These are phyloP conservation scores for Lepidostoma basale DNA, from an alignment of 1,140 invertebrate genomes.

Conservation along the genomic window DNA sequence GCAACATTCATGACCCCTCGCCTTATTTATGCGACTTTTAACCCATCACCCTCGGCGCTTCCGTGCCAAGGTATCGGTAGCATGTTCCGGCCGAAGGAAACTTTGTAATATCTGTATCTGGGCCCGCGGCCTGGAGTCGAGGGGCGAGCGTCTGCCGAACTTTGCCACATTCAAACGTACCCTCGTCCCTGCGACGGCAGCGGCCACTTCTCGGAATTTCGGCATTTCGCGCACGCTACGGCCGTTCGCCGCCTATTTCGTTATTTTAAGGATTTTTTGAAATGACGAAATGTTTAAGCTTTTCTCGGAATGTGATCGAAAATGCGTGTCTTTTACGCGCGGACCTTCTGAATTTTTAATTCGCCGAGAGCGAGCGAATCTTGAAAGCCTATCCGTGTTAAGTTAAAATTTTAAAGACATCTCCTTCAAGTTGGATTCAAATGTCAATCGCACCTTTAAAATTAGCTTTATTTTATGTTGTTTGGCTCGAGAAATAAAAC, in stretches of 20 bases:
- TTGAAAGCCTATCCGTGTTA: slow-evolving; percentile 9
- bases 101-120: slow-evolving; percentile 4
- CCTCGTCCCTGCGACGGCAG: not conserved
- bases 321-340: not conserved
- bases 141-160: slow-evolving; percentile 9
- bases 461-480: not conserved
- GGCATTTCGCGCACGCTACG: not conserved
- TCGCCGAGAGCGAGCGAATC: not conserved
- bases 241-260: not conserved
- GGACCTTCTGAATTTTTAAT: slow-evolving; percentile 11
- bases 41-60: slow-evolving; percentile 8
- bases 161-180: slow-evolving; percentile 4
- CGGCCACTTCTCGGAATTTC: slow-evolving; percentile 1
- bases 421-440: not conserved
- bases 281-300: not conserved
- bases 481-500: no score
- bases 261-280: not conserved
- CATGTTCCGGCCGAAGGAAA: slow-evolving; percentile 1
- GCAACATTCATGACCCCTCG: slow-evolving; percentile 3
- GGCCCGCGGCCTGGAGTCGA: not conserved
- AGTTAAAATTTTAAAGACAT: not conserved
- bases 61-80: slow-evolving; percentile 7
- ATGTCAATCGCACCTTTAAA: not conserved
- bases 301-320: not conserved
- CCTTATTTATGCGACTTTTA: slow-evolving; percentile 15